Evolutionary conservation across 2,797 vertebrate genomes (phyloP).

Genomic region (Leucoraja ocellata): DNA sequence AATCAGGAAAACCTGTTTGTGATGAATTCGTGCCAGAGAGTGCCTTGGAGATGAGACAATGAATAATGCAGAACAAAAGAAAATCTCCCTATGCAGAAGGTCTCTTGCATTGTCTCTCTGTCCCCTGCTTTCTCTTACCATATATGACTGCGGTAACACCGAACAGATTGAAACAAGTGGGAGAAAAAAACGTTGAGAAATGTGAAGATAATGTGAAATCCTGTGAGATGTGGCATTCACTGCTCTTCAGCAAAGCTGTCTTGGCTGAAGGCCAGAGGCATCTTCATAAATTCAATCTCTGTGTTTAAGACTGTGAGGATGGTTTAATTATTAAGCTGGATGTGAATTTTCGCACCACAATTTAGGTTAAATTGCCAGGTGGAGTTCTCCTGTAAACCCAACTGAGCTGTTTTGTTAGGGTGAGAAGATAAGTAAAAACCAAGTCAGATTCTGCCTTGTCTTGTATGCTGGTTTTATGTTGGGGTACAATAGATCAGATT

Average conservation of each 20-base stretch:
- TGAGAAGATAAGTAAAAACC: neutral
- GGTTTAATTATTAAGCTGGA: neutral
- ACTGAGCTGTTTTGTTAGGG: neutral
- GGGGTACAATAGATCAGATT: neutral
- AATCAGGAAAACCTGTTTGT: neutral
- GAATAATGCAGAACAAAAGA: neutral
- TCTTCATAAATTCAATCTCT: neutral
- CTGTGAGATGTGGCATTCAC: neutral
- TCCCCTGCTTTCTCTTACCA: neutral
- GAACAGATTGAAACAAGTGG: neutral
- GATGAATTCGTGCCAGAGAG: neutral
- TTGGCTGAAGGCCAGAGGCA: conserved; percentile 1
- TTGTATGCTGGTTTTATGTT: neutral
- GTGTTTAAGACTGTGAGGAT: neutral
- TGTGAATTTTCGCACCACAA: neutral
- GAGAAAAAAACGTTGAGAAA: conserved; percentile 9
- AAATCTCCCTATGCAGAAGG: neutral
- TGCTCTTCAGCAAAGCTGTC: neutral
- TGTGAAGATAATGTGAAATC: neutral
- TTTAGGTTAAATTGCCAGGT: too few species aligned
- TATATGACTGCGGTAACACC: neutral
- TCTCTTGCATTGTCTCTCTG: neutral
- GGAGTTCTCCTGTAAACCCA: neutral
- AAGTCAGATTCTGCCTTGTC: neutral
- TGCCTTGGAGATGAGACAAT: neutral